phyloP scores from a whole-genome alignment of 2,888 invertebrate genomes.

The Drosophila quasianomalipes region DNA sequence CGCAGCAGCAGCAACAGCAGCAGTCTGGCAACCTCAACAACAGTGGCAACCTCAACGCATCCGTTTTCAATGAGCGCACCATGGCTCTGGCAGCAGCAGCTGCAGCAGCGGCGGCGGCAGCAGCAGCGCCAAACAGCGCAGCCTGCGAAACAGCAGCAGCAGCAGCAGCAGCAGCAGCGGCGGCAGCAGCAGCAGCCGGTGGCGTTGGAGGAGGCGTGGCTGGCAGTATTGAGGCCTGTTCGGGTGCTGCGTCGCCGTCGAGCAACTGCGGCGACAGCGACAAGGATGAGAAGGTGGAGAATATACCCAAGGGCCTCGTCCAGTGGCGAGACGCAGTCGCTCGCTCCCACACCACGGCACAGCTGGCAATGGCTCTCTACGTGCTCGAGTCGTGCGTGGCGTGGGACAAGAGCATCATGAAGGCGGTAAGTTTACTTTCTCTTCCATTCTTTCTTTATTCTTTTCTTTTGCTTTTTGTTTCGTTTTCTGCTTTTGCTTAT shows the following conservation, averaged over 20 bases:
- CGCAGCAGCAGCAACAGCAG: constrained; percentile 67
- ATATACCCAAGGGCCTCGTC: constrained; percentile 88
- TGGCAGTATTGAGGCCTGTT: constrained; percentile 71
- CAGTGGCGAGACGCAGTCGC: constrained; percentile 96
- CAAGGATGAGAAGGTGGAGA: constrained; percentile 84
- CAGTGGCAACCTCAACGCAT: constrained; percentile 68
- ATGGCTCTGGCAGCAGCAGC: constrained; percentile 82
- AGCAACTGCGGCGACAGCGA: constrained; percentile 85
- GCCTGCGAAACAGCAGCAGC: constrained; percentile 34
- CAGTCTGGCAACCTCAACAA: constrained; percentile 66
- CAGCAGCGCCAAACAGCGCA: constrained; percentile 42
- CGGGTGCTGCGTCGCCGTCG: constrained; percentile 83
- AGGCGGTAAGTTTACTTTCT: constrained; percentile 92
- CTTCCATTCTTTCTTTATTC: too few species aligned
- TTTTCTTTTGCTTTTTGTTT: constrained; percentile 16
- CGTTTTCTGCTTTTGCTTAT: constrained; percentile 32
- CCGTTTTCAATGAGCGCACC: constrained; percentile 79
- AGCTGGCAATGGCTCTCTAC: constrained; percentile 95
- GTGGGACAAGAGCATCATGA: constrained; percentile 99
- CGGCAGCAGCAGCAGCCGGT: constrained; percentile 28
- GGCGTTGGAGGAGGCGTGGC: constrained; percentile 16
- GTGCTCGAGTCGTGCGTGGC: constrained; percentile 96
- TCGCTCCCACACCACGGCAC: constrained; percentile 94
- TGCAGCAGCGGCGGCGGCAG: constrained; percentile 53
- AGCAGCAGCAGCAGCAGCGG: constrained; percentile 17